Evolutionary conservation across 2,797 vertebrate species (phyloP).

Genomic region (Phaenicophaeus curvirostris): DNA sequence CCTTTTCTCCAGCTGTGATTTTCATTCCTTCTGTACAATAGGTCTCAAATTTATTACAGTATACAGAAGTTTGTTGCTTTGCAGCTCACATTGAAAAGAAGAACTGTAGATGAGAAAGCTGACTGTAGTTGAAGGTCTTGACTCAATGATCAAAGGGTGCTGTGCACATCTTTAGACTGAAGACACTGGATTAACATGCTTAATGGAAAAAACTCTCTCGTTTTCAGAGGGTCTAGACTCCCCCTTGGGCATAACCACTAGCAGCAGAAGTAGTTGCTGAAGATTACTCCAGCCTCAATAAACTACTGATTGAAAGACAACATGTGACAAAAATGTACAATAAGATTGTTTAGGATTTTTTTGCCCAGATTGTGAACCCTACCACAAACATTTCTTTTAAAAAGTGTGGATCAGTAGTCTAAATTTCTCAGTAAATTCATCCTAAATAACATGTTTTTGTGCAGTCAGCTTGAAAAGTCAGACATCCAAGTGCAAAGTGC

Average conservation of each 20-base stretch:
- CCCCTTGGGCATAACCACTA: not conserved
- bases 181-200: not conserved
- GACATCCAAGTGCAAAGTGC: not conserved
- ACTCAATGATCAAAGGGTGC: not conserved
- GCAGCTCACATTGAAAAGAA: not conserved
- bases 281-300: not conserved
- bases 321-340: not conserved
- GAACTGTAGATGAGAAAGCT: not conserved
- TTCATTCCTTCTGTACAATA: not conserved
- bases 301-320: not conserved
- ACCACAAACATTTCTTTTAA: not conserved
- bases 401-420: not conserved
- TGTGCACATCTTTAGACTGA: not conserved
- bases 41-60: not conserved
- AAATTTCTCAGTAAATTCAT: constrained; percentile 29
- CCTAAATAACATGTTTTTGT: not conserved
- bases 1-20: not conserved
- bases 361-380: not conserved
- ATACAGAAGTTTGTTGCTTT: not conserved
- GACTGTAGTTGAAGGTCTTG: not conserved
- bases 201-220: not conserved
- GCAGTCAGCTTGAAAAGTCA: not conserved
- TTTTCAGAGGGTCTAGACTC: not conserved
- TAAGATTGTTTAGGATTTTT: not conserved
- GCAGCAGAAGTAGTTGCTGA: not conserved